Evolutionary conservation across 2,888 invertebrate genomes (phyloP), one percentile per base, ranked within the genome.

Genomic region (Hydropsyche betteni): DNA sequence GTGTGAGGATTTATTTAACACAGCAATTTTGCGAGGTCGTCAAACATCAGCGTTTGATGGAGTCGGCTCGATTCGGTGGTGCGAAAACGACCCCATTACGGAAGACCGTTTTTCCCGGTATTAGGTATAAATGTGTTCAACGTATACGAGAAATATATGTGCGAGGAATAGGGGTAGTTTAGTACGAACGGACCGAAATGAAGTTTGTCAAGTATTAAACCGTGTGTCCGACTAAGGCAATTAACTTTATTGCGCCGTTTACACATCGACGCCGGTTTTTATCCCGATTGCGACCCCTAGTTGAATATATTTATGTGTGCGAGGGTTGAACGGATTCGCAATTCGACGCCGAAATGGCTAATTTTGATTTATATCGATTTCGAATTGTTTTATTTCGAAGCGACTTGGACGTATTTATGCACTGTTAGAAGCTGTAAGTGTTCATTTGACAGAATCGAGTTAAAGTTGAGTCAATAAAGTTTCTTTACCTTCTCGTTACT

Each of bases 171-270:
- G 44, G 44, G 55, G 55, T 55, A n/a, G 55, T 55, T 55, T 55
- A 16, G 55, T 55, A 6, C 14, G 64, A 33, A 34, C 64, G 12
- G 64, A 75, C 24, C 76, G 73, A 74, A 74, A 78, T 78, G 78
- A 76, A 76, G 77, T 79, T 79, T 76, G 79, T 77, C 77, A 79
- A 79, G 79, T 77, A 77, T 76, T 76, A 75, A 75, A 75, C 68
- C 44, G 44, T 75, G 75, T 64, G 68, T 33, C 68, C 74, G 33
- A 68, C 68, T 68, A 74, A 74, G 52, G 68, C 74, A 74, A 74
- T 74, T 74, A 74, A 74, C 44, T 74, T 74, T 72, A 72, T 72
- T 72, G 72, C 52, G 72, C 61, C 72, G 55, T 72, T 72, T 72
- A 58, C 24, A 44, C 69, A 69, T 69, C 38, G 69, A 69, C 38